phyloP scores from a whole-genome alignment of 2,797 vertebrate species.

The Propithecus perrieri region DNA sequence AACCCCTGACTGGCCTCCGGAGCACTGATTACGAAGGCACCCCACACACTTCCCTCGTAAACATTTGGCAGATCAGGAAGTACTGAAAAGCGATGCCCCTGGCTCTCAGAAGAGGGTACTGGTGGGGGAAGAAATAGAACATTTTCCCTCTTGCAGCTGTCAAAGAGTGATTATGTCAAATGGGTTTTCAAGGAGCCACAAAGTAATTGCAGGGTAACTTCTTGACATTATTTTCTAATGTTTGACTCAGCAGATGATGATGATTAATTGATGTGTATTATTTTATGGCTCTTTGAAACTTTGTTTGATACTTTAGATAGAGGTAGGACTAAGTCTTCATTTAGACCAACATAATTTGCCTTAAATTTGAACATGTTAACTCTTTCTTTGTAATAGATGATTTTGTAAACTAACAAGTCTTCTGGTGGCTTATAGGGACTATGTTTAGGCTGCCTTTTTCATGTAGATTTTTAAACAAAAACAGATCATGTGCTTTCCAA shows the following conservation, averaged over 20 bases:
- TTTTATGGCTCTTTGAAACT: slow-evolving; percentile 77
- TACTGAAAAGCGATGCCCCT: slow-evolving; percentile 72
- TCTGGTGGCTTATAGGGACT: background rate
- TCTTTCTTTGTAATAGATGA: background rate
- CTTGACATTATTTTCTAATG: slow-evolving; percentile 79
- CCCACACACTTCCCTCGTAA: slow-evolving; percentile 74
- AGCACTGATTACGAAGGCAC: slow-evolving; percentile 78
- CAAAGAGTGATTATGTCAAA: slow-evolving; percentile 79
- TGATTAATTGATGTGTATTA: slow-evolving; percentile 79
- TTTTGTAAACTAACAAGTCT: background rate
- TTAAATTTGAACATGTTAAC: slow-evolving; percentile 34
- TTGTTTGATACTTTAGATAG: slow-evolving; percentile 68
- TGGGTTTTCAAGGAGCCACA: slow-evolving; percentile 79
- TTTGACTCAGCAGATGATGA: slow-evolving; percentile 78
- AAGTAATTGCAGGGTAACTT: slow-evolving; percentile 80
- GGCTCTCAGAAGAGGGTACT: slow-evolving; percentile 72
- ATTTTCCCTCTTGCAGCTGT: slow-evolving; percentile 75
- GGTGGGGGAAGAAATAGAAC: slow-evolving; percentile 76
- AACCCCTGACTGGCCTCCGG: slow-evolving; percentile 67
- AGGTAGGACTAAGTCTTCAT: slow-evolving; percentile 62
- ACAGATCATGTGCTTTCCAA: slow-evolving; percentile 3
- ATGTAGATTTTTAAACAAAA: background rate
- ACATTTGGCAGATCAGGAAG: slow-evolving; percentile 79
- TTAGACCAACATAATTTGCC: slow-evolving; percentile 39
- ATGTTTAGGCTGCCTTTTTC: slow-evolving; percentile 15